Conservation (phyloP, 2,113 vertebrate genomes). For the Labeo rohita region DNA sequence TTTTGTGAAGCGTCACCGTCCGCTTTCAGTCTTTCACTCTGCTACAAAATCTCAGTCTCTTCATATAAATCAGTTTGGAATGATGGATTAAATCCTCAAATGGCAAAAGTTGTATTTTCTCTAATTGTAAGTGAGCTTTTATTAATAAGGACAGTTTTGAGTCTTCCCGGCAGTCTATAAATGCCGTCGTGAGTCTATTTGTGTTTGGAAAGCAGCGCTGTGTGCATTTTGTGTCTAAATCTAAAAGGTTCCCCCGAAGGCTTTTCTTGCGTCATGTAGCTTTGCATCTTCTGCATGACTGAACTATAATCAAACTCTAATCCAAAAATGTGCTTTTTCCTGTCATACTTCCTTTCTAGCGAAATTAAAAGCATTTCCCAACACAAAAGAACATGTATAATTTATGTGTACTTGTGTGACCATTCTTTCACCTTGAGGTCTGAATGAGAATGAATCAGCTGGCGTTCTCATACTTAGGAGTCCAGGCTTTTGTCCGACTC, state of each 20-base stretch:
- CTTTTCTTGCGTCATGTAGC: slow-evolving; percentile 57
- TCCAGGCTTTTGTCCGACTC: not conserved
- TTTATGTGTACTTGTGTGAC: not conserved
- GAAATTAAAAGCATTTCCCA: slow-evolving; percentile 40
- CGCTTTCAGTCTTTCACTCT: not conserved
- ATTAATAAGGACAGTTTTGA: not conserved
- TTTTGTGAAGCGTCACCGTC: not conserved
- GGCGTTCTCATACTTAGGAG: not conserved
- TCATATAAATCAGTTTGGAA: not conserved
- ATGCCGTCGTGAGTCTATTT: not conserved
- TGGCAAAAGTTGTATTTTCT: not conserved
- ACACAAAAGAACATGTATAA: slow-evolving; percentile 11
- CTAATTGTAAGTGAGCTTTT: not conserved
- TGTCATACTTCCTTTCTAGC: slow-evolving; percentile 1
- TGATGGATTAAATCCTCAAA: not conserved
- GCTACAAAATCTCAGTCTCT: not conserved
- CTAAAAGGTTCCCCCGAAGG: slow-evolving; percentile 54
- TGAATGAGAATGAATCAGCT: not conserved
- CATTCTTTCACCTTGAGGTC: not conserved
- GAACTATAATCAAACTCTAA: slow-evolving; percentile 53
- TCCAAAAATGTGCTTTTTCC: slow-evolving; percentile 15
- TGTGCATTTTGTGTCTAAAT: slow-evolving; percentile 49
- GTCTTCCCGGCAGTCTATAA: not conserved
- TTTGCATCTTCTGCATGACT: slow-evolving; percentile 58
- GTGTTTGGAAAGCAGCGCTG: slow-evolving; percentile 4